Percentiles rank a stretch among this genome's conserved stretches.
phyloP scores from a whole-genome alignment of 2,113 vertebrate genomes.

The Hemichromis elongatus region DNA sequence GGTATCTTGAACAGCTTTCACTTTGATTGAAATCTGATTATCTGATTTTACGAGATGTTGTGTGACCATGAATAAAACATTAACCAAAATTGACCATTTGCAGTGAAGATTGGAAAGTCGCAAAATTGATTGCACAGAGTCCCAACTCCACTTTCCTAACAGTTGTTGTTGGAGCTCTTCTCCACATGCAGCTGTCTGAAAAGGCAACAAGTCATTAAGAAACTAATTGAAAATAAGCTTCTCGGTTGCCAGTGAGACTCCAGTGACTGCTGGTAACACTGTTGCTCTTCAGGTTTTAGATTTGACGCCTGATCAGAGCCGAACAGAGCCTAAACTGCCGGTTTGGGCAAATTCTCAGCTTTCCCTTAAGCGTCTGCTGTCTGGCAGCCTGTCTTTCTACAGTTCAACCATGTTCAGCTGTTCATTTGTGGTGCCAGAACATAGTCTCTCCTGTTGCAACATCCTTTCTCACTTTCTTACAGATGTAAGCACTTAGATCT shows the following conservation, averaged over 20 bases:
- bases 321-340: neutral
- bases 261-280: neutral
- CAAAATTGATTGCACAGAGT: neutral
- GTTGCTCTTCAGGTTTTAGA: neutral
- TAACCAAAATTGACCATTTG: neutral
- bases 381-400: neutral
- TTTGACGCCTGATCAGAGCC: slow-evolving; percentile 7
- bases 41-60: neutral
- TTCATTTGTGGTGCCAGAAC: neutral
- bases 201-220: neutral
- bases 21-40: neutral
- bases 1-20: neutral
- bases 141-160: neutral
- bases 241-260: neutral
- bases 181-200: neutral
- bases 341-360: neutral
- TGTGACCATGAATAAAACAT: neutral
- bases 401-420: neutral
- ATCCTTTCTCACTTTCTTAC: neutral
- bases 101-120: neutral
- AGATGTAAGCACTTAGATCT: neutral
- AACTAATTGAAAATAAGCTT: neutral
- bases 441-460: neutral
- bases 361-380: neutral
- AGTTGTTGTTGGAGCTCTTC: neutral